phyloP scores from a whole-genome alignment of 2,113 vertebrate genomes.

The Megaceryle torquata region DNA sequence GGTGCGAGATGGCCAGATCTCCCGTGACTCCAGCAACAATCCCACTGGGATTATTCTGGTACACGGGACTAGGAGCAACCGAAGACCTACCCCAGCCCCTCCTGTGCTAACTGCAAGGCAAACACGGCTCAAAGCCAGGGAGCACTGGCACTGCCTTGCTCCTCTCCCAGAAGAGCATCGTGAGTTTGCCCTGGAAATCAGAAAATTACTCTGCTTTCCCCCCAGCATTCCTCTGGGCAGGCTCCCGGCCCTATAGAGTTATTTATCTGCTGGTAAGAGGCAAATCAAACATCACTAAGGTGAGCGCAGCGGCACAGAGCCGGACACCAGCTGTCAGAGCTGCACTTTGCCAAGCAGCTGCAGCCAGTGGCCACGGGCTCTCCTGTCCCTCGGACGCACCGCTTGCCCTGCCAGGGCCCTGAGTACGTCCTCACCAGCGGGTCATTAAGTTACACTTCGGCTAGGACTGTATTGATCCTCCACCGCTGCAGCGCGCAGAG shows the following conservation, averaged over 20 bases:
- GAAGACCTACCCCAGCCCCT: too few relatives aligned
- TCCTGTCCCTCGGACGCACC: background rate
- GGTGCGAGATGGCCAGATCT: background rate
- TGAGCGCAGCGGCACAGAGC: background rate
- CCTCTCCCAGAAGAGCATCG: background rate
- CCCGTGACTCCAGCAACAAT: background rate
- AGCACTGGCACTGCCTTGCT: background rate
- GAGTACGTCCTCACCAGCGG: background rate
- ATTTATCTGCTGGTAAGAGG: background rate
- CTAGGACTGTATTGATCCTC: background rate
- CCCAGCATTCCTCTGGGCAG: background rate
- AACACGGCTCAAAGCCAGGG: background rate
- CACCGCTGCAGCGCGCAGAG: background rate
- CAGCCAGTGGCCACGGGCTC: accelerated
- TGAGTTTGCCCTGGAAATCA: background rate
- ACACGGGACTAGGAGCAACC: background rate
- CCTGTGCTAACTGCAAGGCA: background rate
- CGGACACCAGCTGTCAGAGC: background rate
- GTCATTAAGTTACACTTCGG: background rate
- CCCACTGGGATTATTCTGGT: background rate
- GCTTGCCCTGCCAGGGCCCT: background rate
- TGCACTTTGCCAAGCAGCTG: accelerated
- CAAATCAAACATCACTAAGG: slow-evolving; percentile 12
- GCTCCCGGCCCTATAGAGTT: background rate
- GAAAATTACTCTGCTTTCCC: background rate